Evolutionary conservation across 2,888 invertebrate species (phyloP).

Genomic region (Globia sparganii): DNA sequence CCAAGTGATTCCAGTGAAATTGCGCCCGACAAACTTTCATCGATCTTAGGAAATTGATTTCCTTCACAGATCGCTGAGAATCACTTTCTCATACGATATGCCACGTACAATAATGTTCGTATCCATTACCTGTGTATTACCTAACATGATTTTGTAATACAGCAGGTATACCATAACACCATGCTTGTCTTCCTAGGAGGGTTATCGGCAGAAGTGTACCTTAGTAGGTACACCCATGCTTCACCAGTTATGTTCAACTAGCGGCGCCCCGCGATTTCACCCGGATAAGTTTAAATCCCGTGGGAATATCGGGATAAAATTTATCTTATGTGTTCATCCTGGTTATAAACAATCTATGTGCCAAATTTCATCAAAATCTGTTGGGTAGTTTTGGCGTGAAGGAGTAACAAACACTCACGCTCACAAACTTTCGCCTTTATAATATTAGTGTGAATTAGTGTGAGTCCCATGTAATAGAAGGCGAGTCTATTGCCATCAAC

Average conservation of each 20-base stretch:
- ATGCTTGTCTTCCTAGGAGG: background rate
- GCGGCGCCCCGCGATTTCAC: too few species aligned
- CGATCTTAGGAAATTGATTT: slow-evolving; percentile 74
- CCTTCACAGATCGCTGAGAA: slow-evolving; percentile 66
- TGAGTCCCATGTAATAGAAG: background rate
- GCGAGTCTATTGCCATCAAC: background rate
- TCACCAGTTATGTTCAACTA: background rate
- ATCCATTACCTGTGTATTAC: slow-evolving; percentile 46
- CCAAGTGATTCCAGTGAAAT: slow-evolving; percentile 51
- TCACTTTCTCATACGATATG: slow-evolving; percentile 70
- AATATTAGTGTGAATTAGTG: too few species aligned
- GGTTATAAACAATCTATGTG: too few species aligned
- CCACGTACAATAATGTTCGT: slow-evolving; percentile 53
- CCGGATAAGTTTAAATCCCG: too few species aligned
- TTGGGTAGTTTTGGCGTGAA: too few species aligned
- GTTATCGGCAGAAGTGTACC: background rate
- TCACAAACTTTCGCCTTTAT: too few species aligned
- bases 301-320: too few species aligned
- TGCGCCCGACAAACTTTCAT: slow-evolving; percentile 69
- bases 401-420: too few species aligned
- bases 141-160: slow-evolving; percentile 21
- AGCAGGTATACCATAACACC: background rate
- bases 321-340: too few species aligned
- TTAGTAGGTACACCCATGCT: background rate
- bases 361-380: too few species aligned